Percentiles rank a stretch among this genome's conserved stretches.
phyloP scores from a whole-genome alignment of 2,797 vertebrate species.

The Thaleichthys pacificus region DNA sequence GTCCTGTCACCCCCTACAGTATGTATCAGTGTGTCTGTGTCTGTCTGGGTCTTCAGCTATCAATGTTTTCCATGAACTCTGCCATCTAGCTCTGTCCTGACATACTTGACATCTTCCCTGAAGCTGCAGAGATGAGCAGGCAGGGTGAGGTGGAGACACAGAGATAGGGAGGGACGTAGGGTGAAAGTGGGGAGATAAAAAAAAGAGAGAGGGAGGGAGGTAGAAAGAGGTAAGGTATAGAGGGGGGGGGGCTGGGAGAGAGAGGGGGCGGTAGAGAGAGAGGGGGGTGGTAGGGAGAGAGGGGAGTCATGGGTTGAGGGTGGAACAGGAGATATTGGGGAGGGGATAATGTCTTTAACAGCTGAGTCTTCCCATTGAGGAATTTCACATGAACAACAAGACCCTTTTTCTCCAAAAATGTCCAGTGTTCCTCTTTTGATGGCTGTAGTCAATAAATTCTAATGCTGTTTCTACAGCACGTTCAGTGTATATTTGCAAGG shows the following conservation, averaged over 20 bases:
- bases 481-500: too few species aligned
- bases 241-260: not conserved
- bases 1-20: constrained; percentile 75
- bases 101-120: constrained; percentile 49
- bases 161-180: not conserved
- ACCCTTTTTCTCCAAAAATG: not conserved
- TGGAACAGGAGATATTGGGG: constrained; percentile 54
- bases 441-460: not conserved
- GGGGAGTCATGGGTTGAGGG: not conserved
- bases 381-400: constrained; percentile 52
- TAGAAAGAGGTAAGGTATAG: not conserved
- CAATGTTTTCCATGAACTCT: constrained; percentile 39
- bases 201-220: constrained; percentile 40
- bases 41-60: not conserved
- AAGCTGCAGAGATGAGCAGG: constrained; percentile 23
- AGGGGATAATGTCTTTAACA: constrained; percentile 68
- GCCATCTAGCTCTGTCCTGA: constrained; percentile 16
- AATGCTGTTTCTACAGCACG: too few species aligned
- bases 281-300: not conserved
- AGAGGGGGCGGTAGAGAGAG: constrained; percentile 4
- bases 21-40: constrained; percentile 5
- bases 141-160: not conserved
- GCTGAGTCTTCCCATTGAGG: constrained; percentile 65
- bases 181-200: constrained; percentile 41
- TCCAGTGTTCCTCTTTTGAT: not conserved